Conservation (phyloP, 2,797 vertebrate genomes). For the Acanthurus lineatus region DNA sequence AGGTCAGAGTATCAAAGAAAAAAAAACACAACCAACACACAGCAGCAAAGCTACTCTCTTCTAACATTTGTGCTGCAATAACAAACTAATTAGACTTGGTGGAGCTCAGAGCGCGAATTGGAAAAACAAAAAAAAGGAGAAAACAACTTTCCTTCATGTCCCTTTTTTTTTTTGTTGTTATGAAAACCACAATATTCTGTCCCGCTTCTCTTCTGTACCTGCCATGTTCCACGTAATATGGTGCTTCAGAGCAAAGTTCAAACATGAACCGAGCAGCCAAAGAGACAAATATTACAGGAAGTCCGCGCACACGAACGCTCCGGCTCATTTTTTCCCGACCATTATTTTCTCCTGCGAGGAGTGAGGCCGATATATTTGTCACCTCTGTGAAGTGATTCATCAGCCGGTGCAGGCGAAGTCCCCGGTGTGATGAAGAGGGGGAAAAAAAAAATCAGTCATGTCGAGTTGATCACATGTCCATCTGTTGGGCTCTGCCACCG, state of each 20-base stretch:
- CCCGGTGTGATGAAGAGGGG: slow-evolving; percentile 49
- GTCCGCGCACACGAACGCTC: slow-evolving; percentile 6
- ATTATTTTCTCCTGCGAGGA: slow-evolving; percentile 53
- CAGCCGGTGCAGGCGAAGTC: slow-evolving; percentile 46
- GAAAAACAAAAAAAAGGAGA: background rate
- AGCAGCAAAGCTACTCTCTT: slow-evolving; percentile 21
- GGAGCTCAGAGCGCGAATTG: slow-evolving; percentile 7
- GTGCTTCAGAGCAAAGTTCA: background rate
- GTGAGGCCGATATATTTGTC: slow-evolving; percentile 55
- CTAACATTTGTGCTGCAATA: slow-evolving; percentile 38
- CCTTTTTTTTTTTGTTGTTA: background rate
- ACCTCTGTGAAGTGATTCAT: slow-evolving; percentile 63
- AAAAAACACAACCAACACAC: background rate
- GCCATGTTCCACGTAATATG: background rate
- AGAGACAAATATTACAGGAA: slow-evolving; percentile 5
- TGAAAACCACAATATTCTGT: background rate
- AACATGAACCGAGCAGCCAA: background rate
- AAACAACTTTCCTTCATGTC: background rate
- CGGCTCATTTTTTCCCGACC: slow-evolving; percentile 44
- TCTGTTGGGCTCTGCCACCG: slow-evolving; percentile 50
- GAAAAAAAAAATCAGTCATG: slow-evolving; percentile 53
- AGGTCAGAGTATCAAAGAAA: slow-evolving; percentile 42
- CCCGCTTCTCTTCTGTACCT: background rate
- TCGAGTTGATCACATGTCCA: slow-evolving; percentile 63
- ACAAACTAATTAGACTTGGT: slow-evolving; percentile 48